Conservation (phyloP, 2,113 vertebrate species). For the Pongo pygmaeus region DNA sequence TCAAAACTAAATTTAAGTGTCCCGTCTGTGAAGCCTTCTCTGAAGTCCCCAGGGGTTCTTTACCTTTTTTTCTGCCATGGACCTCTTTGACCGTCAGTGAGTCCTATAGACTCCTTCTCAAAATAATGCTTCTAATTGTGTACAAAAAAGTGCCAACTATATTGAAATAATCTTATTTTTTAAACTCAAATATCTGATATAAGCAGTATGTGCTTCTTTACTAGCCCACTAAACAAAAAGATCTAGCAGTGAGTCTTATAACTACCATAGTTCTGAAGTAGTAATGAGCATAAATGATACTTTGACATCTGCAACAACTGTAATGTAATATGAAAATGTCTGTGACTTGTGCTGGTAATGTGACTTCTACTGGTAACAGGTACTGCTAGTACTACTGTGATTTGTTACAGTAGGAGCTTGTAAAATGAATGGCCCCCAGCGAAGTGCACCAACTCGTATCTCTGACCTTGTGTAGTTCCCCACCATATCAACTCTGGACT, state of each 20-base stretch:
- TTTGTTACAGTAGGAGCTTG: neutral
- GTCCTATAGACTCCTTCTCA: neutral
- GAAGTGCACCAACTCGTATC: neutral
- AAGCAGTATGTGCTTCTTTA: constrained; percentile 18
- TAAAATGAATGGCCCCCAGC: constrained; percentile 15
- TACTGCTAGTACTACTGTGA: neutral
- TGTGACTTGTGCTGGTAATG: constrained; percentile 4
- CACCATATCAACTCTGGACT: neutral
- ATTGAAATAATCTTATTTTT: constrained; percentile 3
- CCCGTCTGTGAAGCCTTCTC: neutral
- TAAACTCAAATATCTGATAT: neutral
- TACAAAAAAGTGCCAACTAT: neutral
- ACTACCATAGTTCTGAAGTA: constrained; percentile 28
- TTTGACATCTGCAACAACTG: neutral
- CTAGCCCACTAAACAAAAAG: constrained; percentile 22
- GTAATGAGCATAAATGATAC: neutral
- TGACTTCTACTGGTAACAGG: neutral
- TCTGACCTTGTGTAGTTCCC: neutral
- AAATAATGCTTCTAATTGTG: constrained; percentile 26
- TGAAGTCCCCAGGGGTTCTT: neutral
- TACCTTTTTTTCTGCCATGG: neutral
- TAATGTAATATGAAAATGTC: constrained; percentile 16
- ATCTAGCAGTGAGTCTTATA: neutral
- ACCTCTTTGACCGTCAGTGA: neutral
- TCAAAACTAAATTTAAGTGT: constrained; percentile 39